These are phyloP conservation scores for human DNA, from an alignment of 2,113 vertebrate species.

Conservation along the genomic window DNA sequence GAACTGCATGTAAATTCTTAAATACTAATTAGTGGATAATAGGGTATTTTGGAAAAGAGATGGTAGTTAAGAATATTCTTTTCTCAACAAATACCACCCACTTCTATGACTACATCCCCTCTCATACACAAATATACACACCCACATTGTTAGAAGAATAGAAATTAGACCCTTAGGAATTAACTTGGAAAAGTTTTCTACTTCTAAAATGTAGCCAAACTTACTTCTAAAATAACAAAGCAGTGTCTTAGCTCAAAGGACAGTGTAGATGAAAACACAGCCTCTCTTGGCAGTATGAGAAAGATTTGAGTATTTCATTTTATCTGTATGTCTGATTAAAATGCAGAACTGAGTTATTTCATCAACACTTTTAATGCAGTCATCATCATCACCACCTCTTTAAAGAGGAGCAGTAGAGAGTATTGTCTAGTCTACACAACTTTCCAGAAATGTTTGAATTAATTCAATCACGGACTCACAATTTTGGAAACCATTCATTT, in stretches of 20 bases:
- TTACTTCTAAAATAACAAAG: constrained; percentile 44
- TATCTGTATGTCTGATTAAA: neutral
- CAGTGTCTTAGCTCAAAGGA: neutral
- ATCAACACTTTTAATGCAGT: neutral
- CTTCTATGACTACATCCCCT: neutral
- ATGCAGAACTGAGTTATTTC: neutral
- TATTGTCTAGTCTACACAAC: neutral
- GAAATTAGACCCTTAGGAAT: neutral
- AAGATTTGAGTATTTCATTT: neutral
- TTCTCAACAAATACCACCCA: neutral
- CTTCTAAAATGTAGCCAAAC: neutral
- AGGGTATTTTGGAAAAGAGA: constrained; percentile 24
- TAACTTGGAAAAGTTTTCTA: neutral
- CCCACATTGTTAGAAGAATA: neutral
- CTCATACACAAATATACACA: neutral
- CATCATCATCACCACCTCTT: neutral
- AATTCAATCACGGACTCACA: neutral
- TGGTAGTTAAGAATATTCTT: neutral
- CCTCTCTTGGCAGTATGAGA: neutral
- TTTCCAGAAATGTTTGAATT: neutral
- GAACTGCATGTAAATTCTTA: neutral
- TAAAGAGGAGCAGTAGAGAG: neutral
- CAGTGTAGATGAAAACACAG: neutral
- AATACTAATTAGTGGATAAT: constrained; percentile 44
- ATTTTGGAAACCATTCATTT: neutral